A percentile compares a stretch with the other conserved stretches of the same genome.
Conservation (phyloP, 2,888 invertebrate genomes). For the Diarsia mendica region DNA sequence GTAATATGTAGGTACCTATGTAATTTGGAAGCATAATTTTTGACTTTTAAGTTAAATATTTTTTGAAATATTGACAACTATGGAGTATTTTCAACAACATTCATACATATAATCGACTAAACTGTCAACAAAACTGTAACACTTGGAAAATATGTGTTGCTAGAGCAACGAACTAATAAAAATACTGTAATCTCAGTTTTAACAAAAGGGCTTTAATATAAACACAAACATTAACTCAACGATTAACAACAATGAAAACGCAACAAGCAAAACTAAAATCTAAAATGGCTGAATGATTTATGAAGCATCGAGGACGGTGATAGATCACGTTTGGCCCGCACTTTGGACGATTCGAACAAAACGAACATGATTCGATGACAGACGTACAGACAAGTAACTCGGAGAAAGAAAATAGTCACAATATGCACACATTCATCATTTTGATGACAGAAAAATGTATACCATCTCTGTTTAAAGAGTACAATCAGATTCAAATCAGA, state of each 20-base stretch:
- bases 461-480: background rate
- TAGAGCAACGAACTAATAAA: background rate
- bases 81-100: background rate
- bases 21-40: background rate
- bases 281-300: slow-evolving; percentile 48
- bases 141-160: background rate
- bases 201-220: slow-evolving; percentile 19
- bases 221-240: slow-evolving; percentile 15
- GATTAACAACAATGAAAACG: slow-evolving; percentile 29
- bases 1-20: background rate
- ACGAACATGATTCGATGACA: slow-evolving; percentile 47
- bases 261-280: slow-evolving; percentile 25
- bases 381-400: slow-evolving; percentile 15
- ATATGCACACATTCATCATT: slow-evolving; percentile 10
- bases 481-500: slow-evolving; percentile 42
- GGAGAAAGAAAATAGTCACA: slow-evolving; percentile 3
- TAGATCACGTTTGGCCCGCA: slow-evolving; percentile 52
- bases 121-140: background rate
- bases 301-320: slow-evolving; percentile 20
- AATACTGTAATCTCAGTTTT: slow-evolving; percentile 5
- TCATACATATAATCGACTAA: background rate
- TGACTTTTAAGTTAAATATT: background rate
- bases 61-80: background rate
- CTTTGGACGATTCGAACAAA: slow-evolving; percentile 30
- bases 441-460: slow-evolving; percentile 2